Percentiles rank a stretch among this genome's conserved stretches.
Evolutionary conservation across 2,797 vertebrate species (phyloP).

Genomic region (Typhlichthys eigenmanni): DNA sequence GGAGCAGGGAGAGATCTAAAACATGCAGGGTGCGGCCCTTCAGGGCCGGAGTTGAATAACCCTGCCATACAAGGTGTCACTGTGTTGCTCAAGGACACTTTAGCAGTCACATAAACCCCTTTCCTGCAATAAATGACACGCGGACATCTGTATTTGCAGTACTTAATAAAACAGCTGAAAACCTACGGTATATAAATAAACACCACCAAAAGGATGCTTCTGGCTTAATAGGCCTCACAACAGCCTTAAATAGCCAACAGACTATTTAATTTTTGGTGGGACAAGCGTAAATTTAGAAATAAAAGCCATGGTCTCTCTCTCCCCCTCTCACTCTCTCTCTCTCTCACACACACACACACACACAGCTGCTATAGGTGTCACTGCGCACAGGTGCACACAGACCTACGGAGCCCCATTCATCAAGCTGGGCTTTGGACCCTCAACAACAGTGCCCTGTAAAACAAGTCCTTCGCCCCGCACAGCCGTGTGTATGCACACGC

Average conservation of each 20-base stretch:
- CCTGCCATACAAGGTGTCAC: too few relatives aligned
- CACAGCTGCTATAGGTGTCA: slow-evolving; percentile 55
- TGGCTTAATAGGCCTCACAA: neutral
- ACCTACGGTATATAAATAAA: too few relatives aligned
- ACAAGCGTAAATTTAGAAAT: neutral
- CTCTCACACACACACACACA: slow-evolving; percentile 19
- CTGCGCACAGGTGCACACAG: slow-evolving; percentile 64
- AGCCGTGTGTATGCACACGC: slow-evolving; percentile 27
- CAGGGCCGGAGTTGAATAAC: too few relatives aligned
- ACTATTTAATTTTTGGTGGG: neutral
- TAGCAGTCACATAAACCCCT: too few relatives aligned
- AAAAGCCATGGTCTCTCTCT: neutral
- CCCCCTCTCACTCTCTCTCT: slow-evolving; percentile 2
- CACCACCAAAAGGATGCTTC: too few relatives aligned
- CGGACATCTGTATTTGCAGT: too few relatives aligned
- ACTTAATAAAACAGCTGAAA: too few relatives aligned
- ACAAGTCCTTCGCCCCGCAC: slow-evolving; percentile 36
- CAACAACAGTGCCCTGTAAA: slow-evolving; percentile 61
- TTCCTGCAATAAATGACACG: too few relatives aligned
- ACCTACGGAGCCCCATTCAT: slow-evolving; percentile 70
- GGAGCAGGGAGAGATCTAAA: too few relatives aligned
- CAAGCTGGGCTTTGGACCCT: slow-evolving; percentile 55
- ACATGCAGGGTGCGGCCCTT: too few relatives aligned
- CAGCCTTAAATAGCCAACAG: neutral
- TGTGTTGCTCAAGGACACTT: too few relatives aligned